A percentile compares a stretch with the other conserved stretches of the same genome.
These are phyloP conservation scores for Neoaliturus tenellus DNA, from an alignment of 2,888 invertebrate genomes.

Conservation along the genomic window DNA sequence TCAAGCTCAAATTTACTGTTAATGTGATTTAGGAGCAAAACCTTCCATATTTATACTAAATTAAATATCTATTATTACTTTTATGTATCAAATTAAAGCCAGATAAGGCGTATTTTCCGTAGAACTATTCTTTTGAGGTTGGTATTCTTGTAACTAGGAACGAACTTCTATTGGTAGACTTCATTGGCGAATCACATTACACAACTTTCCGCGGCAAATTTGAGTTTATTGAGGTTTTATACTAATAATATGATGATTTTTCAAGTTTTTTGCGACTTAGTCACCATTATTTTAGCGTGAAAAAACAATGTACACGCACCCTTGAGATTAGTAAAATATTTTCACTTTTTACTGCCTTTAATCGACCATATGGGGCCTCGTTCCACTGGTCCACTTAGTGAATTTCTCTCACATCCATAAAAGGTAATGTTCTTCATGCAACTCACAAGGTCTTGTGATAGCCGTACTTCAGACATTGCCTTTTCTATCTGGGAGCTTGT, in stretches of 20 bases:
- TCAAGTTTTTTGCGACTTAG: too few species aligned
- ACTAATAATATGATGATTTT: too few species aligned
- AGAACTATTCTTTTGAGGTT: too few species aligned
- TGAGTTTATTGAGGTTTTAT: too few species aligned
- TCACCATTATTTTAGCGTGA: too few species aligned
- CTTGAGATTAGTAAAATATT: not conserved
- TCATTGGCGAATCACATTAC: not conserved
- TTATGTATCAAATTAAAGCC: too few species aligned
- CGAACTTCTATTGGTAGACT: not conserved
- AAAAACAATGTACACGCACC: too few species aligned
- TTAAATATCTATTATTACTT: too few species aligned
- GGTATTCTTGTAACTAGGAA: not conserved
- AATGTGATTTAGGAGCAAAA: too few species aligned
- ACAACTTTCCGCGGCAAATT: not conserved
- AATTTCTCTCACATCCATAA: constrained; percentile 31
- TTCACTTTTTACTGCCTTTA: not conserved
- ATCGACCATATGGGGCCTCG: not conserved
- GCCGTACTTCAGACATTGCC: constrained; percentile 20
- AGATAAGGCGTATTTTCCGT: too few species aligned
- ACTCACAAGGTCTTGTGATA: constrained; percentile 15
- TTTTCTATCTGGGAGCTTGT: not conserved
- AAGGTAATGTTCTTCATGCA: constrained; percentile 25
- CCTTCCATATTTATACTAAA: too few species aligned
- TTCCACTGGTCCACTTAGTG: constrained; percentile 17
- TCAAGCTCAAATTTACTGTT: too few species aligned